phyloP scores from a whole-genome alignment of 64 coral and sea anemone genomes.

The Orbicella faveolata region DNA sequence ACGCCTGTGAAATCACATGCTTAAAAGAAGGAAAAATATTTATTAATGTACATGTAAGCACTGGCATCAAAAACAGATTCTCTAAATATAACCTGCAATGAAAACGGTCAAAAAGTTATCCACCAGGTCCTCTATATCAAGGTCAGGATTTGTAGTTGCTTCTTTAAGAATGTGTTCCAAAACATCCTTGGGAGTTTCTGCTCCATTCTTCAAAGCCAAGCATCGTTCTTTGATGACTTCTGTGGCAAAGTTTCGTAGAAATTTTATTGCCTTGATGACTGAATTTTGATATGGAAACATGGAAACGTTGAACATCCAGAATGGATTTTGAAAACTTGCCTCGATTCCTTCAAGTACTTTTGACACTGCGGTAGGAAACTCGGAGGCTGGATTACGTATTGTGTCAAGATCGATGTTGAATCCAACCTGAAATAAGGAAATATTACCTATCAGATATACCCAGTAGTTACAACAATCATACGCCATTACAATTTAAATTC shows the following conservation, averaged over 20 bases:
- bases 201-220: constrained; percentile 1
- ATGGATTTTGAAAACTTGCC: constrained; percentile 6
- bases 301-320: constrained; percentile 52
- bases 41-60: too few relatives aligned
- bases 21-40: too few relatives aligned
- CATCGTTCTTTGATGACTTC: constrained; percentile 54
- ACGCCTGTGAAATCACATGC: too few relatives aligned
- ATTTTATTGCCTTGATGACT: constrained; percentile 24
- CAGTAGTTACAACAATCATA: too few relatives aligned
- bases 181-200: constrained; percentile 48
- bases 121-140: constrained; percentile 56
- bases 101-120: constrained; percentile 80
- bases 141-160: constrained; percentile 32
- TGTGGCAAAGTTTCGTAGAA: constrained; percentile 53
- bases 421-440: constrained; percentile 64
- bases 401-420: constrained; percentile 55
- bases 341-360: constrained; percentile 20
- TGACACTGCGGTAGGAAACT: constrained; percentile 57
- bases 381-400: constrained; percentile 28
- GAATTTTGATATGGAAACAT: constrained; percentile 47
- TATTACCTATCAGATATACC: too few relatives aligned
- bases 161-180: constrained; percentile 61
- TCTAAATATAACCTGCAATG: constrained; percentile 31
- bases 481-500: too few relatives aligned
- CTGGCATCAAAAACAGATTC: too few relatives aligned